Base-by-base conservation (phyloP, 2,888 invertebrate genomes). In the Stegophylla sp. region DNA sequence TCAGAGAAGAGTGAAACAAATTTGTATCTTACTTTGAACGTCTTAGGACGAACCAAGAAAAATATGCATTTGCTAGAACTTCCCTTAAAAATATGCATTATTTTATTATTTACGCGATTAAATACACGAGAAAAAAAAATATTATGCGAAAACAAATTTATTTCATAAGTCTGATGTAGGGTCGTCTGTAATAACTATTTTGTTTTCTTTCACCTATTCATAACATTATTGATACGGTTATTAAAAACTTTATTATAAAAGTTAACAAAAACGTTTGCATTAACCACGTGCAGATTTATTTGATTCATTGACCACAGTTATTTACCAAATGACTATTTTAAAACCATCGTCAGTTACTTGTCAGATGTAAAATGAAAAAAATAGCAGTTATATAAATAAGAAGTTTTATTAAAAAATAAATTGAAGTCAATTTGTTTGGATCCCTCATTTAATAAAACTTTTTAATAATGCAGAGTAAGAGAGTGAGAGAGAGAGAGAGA, bases 351-450 rank as follows among this genome's bases (percentile, higher is more conserved):
- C 51, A 23, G 75, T 53, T 51, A 79, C 79, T 61, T 69, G 48
- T 71, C 79, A 61, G 69, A 69, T 13, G 67, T 28, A 48, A 69
- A 64, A 67, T 66, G 34, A 43, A 45, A 48, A 72, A 41, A 41
- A 48, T 48, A 41, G 17, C 20, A 77, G 61, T 13, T 66, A 43
- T 17, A 67, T 56, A 41, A 67, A 56, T 7, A 71, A 56, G 13
- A 23, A 61, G 23, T 69, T 71, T 71, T 79, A 79, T 69, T 79
- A 79, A 69, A 79, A 77, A 79, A 75, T 75, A 64, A 64, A 75
- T 75, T 75, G 51, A 64, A 59, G 79, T 79, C 67, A 34, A 69
- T 79, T 69, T 67, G 67, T 77, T 75, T 69, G 45, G 23, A 71
- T 79, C 79, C 34, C 69, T 79, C 43, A 66, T 79, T 79, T 79